A percentile compares a stretch with the other conserved stretches of the same genome.
These are phyloP conservation scores for Alviniconcha marisindica DNA, from an alignment of 1,140 invertebrate species.

Conservation along the genomic window DNA sequence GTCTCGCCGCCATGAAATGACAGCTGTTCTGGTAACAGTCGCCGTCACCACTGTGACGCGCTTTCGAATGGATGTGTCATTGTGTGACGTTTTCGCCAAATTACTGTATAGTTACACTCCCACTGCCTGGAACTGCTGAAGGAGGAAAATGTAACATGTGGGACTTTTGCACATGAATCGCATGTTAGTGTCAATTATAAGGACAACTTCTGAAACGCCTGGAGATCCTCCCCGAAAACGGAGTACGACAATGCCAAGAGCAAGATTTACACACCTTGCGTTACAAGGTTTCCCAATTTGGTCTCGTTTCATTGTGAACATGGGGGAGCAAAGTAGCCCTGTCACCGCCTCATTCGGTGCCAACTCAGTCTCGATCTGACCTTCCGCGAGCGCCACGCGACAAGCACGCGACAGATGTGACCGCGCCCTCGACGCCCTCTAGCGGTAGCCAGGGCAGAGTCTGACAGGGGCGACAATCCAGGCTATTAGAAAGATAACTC, in stretches of 20 bases:
- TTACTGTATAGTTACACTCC: no score
- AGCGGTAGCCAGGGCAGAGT: not conserved
- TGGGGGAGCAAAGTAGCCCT: not conserved
- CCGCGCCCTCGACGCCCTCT: not conserved
- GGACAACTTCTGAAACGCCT: not conserved
- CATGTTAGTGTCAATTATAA: not conserved
- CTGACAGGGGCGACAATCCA: not conserved
- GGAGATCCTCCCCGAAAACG: no score
- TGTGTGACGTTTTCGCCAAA: no score
- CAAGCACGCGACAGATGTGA: not conserved
- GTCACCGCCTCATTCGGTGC: not conserved
- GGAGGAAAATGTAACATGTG: no score
- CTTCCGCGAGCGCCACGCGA: not conserved
- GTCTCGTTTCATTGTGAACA: not conserved
- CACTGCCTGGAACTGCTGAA: no score
- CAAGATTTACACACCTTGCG: not conserved
- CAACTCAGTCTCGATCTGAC: not conserved
- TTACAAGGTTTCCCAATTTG: not conserved
- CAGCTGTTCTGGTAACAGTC: no score
- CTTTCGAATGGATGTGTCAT: no score
- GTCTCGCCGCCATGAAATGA: no score
- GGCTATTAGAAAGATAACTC: slow-evolving; percentile 2
- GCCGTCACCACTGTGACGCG: no score
- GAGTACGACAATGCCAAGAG: not conserved
- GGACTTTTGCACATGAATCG: no score